phyloP scores from a whole-genome alignment of 2,888 invertebrate species.

The Synanthedon andrenaeformis region DNA sequence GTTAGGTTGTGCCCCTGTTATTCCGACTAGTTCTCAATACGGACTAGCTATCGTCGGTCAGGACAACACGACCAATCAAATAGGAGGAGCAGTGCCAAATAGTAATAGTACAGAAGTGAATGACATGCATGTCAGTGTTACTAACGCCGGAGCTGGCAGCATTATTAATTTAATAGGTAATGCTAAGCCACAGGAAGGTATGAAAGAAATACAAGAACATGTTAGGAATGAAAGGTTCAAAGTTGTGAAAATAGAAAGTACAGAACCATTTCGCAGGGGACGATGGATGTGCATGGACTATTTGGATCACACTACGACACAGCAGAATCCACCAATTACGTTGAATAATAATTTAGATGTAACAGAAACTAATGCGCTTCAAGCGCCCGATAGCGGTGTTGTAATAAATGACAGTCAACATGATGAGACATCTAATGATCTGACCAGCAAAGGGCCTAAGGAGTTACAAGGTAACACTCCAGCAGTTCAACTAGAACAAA shows the following conservation, averaged over 20 bases:
- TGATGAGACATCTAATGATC: constrained; percentile 62
- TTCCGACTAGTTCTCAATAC: constrained; percentile 86
- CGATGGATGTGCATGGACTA: constrained; percentile 97
- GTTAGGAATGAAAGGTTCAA: constrained; percentile 88
- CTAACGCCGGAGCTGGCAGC: constrained; percentile 72
- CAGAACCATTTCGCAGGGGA: constrained; percentile 92
- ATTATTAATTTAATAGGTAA: constrained; percentile 71
- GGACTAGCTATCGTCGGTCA: constrained; percentile 83
- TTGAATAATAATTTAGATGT: constrained; percentile 63
- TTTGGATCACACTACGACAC: constrained; percentile 81
- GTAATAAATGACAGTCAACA: constrained; percentile 65
- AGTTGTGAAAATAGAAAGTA: constrained; percentile 95
- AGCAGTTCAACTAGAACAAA: constrained; percentile 57
- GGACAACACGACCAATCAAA: constrained; percentile 55
- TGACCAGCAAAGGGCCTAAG: constrained; percentile 60
- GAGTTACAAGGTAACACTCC: constrained; percentile 59
- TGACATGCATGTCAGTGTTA: constrained; percentile 75
- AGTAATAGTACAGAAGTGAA: constrained; percentile 64
- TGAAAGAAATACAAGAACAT: constrained; percentile 76
- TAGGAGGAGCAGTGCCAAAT: constrained; percentile 65
- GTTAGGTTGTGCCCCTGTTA: constrained; percentile 83
- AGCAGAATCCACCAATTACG: constrained; percentile 60
- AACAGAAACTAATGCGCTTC: constrained; percentile 43
- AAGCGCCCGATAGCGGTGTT: constrained; percentile 65
- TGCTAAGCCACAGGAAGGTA: constrained; percentile 66